Evolutionary conservation across 2,888 invertebrate species (phyloP).

Genomic region (Pimpla rufipes): DNA sequence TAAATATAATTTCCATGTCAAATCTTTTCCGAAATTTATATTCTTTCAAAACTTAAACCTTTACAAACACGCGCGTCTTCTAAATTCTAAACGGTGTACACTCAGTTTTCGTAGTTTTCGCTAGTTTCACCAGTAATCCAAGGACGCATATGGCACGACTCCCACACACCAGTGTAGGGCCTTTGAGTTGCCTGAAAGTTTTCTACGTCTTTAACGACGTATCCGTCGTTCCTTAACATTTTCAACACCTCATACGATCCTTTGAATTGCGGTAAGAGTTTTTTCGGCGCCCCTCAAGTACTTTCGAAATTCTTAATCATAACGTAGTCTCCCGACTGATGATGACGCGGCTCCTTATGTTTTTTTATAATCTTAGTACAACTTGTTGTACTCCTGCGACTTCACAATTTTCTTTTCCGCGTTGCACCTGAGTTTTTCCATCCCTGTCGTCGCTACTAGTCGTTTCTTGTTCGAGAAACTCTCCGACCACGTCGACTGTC

Average conservation of each 20-base stretch:
- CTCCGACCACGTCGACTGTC: neutral
- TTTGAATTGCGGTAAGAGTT: slow-evolving; percentile 70
- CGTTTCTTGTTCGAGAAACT: neutral
- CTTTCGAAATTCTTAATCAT: slow-evolving; percentile 70
- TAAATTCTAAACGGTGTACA: no score
- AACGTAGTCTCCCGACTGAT: slow-evolving; percentile 66
- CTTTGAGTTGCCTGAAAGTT: slow-evolving; percentile 51
- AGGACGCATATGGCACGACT: slow-evolving; percentile 29
- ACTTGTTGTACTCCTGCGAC: neutral
- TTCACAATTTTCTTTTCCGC: neutral
- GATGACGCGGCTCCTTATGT: slow-evolving; percentile 69
- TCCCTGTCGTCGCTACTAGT: neutral
- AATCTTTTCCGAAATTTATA: no score
- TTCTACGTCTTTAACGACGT: slow-evolving; percentile 68
- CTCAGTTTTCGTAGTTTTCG: no score
- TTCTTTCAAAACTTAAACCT: no score
- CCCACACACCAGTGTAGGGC: slow-evolving; percentile 68
- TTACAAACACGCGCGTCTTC: no score
- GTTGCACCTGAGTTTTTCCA: neutral
- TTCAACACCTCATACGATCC: slow-evolving; percentile 68
- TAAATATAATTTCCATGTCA: no score
- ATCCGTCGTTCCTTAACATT: slow-evolving; percentile 69
- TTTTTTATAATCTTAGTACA: slow-evolving; percentile 71
- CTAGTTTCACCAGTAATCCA: no score
- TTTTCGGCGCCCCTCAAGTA: slow-evolving; percentile 65